Conservation (phyloP, 2,888 invertebrate genomes). For the Teleiodes luculella region DNA sequence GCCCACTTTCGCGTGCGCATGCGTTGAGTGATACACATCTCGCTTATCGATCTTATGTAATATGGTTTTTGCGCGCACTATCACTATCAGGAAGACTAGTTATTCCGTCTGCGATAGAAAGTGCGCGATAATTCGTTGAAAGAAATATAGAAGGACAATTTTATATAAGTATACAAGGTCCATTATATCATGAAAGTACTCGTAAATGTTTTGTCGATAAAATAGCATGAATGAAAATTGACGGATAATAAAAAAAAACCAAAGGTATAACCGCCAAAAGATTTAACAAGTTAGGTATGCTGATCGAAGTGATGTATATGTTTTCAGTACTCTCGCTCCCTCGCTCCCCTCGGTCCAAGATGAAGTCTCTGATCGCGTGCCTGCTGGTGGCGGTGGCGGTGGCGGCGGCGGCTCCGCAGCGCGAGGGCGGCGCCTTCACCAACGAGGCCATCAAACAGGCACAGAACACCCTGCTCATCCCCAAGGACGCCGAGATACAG, state of each 20-base stretch:
- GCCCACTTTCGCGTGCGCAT: slow-evolving; percentile 27
- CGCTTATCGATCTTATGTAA: slow-evolving; percentile 6
- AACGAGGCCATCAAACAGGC: slow-evolving; percentile 93
- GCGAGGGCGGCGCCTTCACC: slow-evolving; percentile 90
- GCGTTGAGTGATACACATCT: slow-evolving; percentile 11
- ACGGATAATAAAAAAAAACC: too few relatives aligned
- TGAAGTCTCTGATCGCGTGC: slow-evolving; percentile 62
- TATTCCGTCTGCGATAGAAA: slow-evolving; percentile 3
- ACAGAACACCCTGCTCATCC: slow-evolving; percentile 90
- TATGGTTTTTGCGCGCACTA: not conserved
- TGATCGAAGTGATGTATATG: not conserved
- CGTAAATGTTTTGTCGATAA: too few relatives aligned
- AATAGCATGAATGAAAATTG: too few relatives aligned
- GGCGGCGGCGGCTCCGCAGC: slow-evolving; percentile 80
- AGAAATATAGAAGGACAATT: not conserved
- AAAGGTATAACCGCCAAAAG: too few relatives aligned
- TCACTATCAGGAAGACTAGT: slow-evolving; percentile 5
- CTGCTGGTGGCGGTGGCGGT: slow-evolving; percentile 69
- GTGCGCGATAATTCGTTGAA: not conserved
- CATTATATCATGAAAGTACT: too few relatives aligned
- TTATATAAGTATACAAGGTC: not conserved
- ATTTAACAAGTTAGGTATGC: too few relatives aligned
- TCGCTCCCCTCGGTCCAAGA: slow-evolving; percentile 21
- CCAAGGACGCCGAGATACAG: slow-evolving; percentile 91
- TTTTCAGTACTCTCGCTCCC: not conserved